phyloP scores from a whole-genome alignment of 2,888 invertebrate species.

The Corythucha ciliata region DNA sequence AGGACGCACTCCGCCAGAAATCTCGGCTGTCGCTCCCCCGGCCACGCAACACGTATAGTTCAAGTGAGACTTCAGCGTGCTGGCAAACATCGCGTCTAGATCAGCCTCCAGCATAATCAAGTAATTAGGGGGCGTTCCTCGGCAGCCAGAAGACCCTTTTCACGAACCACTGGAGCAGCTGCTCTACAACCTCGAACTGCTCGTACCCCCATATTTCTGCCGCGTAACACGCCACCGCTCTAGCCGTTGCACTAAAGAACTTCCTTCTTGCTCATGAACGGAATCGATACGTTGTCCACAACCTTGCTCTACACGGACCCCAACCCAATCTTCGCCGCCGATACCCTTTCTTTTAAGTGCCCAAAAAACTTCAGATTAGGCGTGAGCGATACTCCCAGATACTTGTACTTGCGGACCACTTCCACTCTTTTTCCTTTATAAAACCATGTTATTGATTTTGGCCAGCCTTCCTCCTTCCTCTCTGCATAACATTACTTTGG shows the following conservation, averaged over 20 bases:
- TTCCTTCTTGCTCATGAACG: not conserved
- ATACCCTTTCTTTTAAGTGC: not conserved
- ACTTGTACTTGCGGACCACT: slow-evolving; percentile 16
- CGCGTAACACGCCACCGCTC: slow-evolving; percentile 3
- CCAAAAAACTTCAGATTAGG: slow-evolving; percentile 1
- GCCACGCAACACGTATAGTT: no score
- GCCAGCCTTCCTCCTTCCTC: slow-evolving; percentile 18
- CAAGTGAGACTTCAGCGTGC: no score
- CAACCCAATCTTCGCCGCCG: slow-evolving; percentile 1
- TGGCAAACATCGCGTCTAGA: no score
- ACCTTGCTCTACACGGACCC: not conserved
- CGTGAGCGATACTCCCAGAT: slow-evolving; percentile 13
- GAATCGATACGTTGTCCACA: not conserved
- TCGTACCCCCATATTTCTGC: slow-evolving; percentile 16
- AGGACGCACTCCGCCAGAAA: no score
- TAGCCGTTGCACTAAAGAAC: slow-evolving; percentile 8
- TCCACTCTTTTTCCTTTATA: no score
- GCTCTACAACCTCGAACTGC: slow-evolving; percentile 8
- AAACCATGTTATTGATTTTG: slow-evolving; percentile 6
- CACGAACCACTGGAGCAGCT: slow-evolving; percentile 8
- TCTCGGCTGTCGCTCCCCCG: no score
- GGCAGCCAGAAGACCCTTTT: slow-evolving; percentile 15
- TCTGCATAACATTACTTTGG: slow-evolving; percentile 24
- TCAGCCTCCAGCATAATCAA: no score
- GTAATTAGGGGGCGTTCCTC: slow-evolving; percentile 8